Evolutionary conservation across 2,797 vertebrate species (phyloP), one percentile per base, ranked within the genome.

Genomic region (Rhinoraja longicauda): DNA sequence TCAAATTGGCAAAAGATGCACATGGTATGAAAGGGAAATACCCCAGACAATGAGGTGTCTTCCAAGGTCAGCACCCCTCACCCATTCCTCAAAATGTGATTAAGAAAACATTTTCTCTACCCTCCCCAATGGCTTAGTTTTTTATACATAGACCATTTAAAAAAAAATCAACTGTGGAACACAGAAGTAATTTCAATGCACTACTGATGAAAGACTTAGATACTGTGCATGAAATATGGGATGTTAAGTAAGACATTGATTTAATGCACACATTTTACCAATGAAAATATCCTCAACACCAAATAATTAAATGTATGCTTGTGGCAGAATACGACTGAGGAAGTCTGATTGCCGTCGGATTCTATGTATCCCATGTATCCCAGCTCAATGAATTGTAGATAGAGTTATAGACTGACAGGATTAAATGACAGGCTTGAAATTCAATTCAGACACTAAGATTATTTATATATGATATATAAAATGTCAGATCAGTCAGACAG

Each of bases 331-430:
- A 88, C 17, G n/a, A 67, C 67, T 9, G 64, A 17, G 21, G 84
- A 15, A 86, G 17, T 3, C 84, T 67, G 36, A 88, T 19, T 8
- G 32, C 67, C 84, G 36, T n/a, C 88, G 82, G 59, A 88, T 53
- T 53, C 45, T 53, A 53, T 53, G n/a, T 64, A 88, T 8, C 67
- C 62, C 64, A 88, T 21, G 59, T 88, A 88, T 64, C 59, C 84
- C 84, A 64, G 59, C 21, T 88, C 62, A 10, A 32, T 88, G 62
- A 88, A 88, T 67, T 88, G 84, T 21, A 88, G 59, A 86, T n/a
- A 86, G 82, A 32, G 59, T 88, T 88, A 88, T 8, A 88, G 84
- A 88, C n/a, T 17, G n/a, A 67, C 84, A 88, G 84, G 62, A 88
- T 26, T 36, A 88, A 67, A 67, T 88, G 32, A 67, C n/a, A 88